Base-by-base conservation (phyloP, 2,888 invertebrate species). In the Hyalella azteca region DNA sequence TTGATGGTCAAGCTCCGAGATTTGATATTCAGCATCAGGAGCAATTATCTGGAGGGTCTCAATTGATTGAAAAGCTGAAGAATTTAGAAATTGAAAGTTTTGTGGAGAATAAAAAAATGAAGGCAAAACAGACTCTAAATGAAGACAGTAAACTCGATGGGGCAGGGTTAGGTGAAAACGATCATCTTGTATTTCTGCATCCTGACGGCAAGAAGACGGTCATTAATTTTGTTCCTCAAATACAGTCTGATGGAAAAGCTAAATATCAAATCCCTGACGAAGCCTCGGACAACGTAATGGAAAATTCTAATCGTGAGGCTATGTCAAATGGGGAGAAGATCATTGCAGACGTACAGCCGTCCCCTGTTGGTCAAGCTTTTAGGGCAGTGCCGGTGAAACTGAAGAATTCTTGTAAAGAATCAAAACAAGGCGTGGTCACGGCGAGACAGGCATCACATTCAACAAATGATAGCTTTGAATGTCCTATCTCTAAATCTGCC, bases 1-100 rank as follows among this genome's bases (percentile, higher is more conserved):
- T 75, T 2, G 75, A 75, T n/a, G 75, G 45, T 39, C 75, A 75
- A 45, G 45, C 75, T 45, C 75, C 40, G 22, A 75, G 26, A 39
- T 41, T 75, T 41, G 75, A 75, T 75, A 45, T 75, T 11, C 22
- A 45, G 45, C 36, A 75, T 75, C 29, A 41, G 7, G 75, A 75
- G 7, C 4, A 4, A 11, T 19, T 39, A 1, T 45, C 75, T 22
- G 75, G 45, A 41, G 36, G 45, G 9, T n/a, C 15, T 7, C 22
- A 29, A 5, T n/a, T 41, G 29, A 39, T 75, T 41, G 36, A 22
- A 15, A 75, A 75, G n/a, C 19, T 45, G 45, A 75, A 45, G 45
- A 41, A 3, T 75, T 4, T 45, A 15, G 39, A 54, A 54, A 54
- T 26, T 54, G 54, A 54, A 7, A 22, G 4, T 26, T 54, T 9